Base-by-base conservation (phyloP, 2,797 vertebrate genomes). In the Furcifer pardalis region DNA sequence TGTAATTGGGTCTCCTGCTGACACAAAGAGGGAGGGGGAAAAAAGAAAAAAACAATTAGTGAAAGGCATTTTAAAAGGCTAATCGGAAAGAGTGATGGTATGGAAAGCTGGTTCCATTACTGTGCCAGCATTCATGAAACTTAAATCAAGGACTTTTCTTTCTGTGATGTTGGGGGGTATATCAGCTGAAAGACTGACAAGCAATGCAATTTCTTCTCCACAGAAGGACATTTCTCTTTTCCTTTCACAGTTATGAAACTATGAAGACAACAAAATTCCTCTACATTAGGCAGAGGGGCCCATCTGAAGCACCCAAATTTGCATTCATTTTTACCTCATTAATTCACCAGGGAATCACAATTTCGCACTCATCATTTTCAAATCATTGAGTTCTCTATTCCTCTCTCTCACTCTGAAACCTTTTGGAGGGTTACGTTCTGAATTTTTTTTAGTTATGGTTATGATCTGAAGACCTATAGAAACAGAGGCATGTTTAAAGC, bases 1-100 rank as follows among this genome's bases (percentile, higher is more conserved):
- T 92, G 87, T 95, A 95, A 96, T 94, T 95, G 89, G 90, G 88
- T 93, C 92, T 93, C 93, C 93, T 91, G 95, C 94, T 95, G 95
- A 95, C 95, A 94, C 90, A 89, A 94, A n/a, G n/a, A n/a, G 85
- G 86, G 91, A 91, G 87, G 15, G 17, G n/a, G n/a, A n/a, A n/a
- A n/a, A n/a, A n/a, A n/a, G n/a, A n/a, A 93, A 77, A 93, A 95
- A 95, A 96, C 94, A 95, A 95, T 96, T 95, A 96, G 92, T 86
- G 86, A 83, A 93, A 93, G 88, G 90, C 90, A 94, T 86, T 35
- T 89, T 91, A 93, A 82, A 94, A 88, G 81, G 68, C 84, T 90
- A 79, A 91, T 92, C 86, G 91, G 86, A 89, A 88, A 83, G 92
- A 93, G 90, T 74, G 75, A 4, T 23, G 90, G 87, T 86, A 62